Evolutionary conservation across 2,888 invertebrate genomes (phyloP), one percentile per base, ranked within the genome.

Genomic region (Phengaris alcon): DNA sequence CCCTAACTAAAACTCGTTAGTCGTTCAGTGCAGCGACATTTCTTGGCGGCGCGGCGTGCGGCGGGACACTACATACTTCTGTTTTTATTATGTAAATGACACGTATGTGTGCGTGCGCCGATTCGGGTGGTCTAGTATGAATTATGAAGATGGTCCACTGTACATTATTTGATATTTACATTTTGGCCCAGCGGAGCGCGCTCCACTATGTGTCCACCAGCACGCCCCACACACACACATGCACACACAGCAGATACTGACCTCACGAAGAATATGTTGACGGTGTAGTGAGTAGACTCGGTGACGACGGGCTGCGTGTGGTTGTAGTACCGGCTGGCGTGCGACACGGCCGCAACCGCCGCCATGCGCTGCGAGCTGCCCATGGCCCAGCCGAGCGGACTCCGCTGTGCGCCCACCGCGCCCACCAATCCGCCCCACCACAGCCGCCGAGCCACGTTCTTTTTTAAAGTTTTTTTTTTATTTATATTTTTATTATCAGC

Each of bases 261-360:
- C 97, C 97, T 97, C 90, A 97, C 96, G 81, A 97, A 95, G 82
- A 97, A 94, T 80, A 97, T 94, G 89, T 97, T 97, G 84, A 92
- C 84, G 76, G 86, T 88, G 80, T 87, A 90, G 76, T 88, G 85
- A 73, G 93, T 86, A 59, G 89, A 81, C 70, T 89, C 88, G 2
- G 87, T 83, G 80, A 89, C 84, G 82, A 93, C 79, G 0, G 91
- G 87, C 83, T 93, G 86, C 81, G 90, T 90, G 85, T 92, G 85
- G 86, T 94, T 93, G 85, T 90, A 88, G 81, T 87, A 87, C 81
- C 93, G 91, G 77, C 85, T 85, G 72, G 87, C 87, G 79, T 94
- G 93, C 35, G 93, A 89, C 76, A 91, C 88, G 68, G 94, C 93
- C 82, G 94, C 91, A 78, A 94, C 89, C 77, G 94, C 94, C 82